Evolutionary conservation across 2,797 vertebrate genomes (phyloP).

Genomic region (Bucorvus abyssinicus): DNA sequence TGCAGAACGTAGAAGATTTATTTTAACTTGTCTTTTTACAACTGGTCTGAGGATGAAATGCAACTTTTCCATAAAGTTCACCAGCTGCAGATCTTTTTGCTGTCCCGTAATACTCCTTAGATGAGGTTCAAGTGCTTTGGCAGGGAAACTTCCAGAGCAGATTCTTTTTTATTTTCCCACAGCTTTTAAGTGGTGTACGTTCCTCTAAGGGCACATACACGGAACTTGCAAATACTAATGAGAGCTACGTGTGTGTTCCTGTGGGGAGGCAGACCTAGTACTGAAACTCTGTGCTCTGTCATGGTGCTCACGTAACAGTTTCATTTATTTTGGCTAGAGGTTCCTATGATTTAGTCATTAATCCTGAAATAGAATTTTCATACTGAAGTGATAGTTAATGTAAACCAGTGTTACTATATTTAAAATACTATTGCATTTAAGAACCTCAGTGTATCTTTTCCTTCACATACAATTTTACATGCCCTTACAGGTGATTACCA

Average conservation of each 20-base stretch:
- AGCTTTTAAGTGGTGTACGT: background rate
- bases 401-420: background rate
- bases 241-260: background rate
- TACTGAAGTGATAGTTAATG: constrained; percentile 10
- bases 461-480: constrained; percentile 33
- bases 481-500: background rate
- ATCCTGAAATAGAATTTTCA: background rate
- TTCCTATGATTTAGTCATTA: constrained; percentile 1
- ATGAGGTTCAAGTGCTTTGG: background rate
- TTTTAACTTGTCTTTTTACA: constrained; percentile 26
- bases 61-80: constrained; percentile 18
- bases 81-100: constrained; percentile 7
- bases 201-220: background rate
- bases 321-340: background rate
- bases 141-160: background rate
- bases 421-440: constrained; percentile 2
- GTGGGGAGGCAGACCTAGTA: background rate
- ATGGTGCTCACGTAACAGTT: background rate
- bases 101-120: background rate
- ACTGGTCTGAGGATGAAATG: background rate
- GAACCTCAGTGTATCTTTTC: constrained; percentile 12
- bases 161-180: background rate
- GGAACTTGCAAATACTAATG: background rate
- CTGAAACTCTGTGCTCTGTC: background rate
- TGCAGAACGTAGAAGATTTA: background rate